Base-by-base conservation (phyloP, 2,888 invertebrate species). In the Morpho helenor region DNA sequence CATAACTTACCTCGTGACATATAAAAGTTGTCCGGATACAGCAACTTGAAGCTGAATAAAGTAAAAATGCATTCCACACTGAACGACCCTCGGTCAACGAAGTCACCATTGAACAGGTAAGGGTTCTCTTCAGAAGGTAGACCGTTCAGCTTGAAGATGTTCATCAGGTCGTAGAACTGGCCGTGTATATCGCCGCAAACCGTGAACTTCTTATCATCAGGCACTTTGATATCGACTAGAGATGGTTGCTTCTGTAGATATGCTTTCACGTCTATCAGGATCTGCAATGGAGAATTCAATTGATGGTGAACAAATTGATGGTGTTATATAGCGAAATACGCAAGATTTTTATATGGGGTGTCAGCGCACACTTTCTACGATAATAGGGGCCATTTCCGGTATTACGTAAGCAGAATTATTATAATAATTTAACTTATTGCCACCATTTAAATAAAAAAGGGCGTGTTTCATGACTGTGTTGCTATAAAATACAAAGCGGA, bases 101-200 rank as follows among this genome's bases (percentile, higher is more conserved):
- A 99, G 90, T 99, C 99, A 61, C 99, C 99, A 84, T 99, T 99
- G 86, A 99, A 99, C 68, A 99, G 91, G 89, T 99, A 99, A 55
- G 99, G 99, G 91, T 99, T 99, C 40, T 94, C 94, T 79, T 96
- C 94, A 0, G 98, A 98, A 7, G 99, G 99, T 62, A 97, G 88
- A n/a, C 99, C 99, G 80, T 99, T 99, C 66, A 99, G 92, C 72
- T 97, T 93, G 87, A 99, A 99, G 74, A 99, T 98, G 85, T 99
- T 98, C 93, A 99, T 94, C 62, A 99, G 92, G 89, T 99, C 99
- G 80, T 98, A 99, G 92, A 94, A 99, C 87, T 99, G 99, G 56
- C 99, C 99, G 80, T 99, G 99, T 68, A 99, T 97, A 84, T 99
- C 99, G 8, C 99, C 99, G 82, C 99, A 99, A 53, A 99, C 96